Conservation (phyloP, 2,113 vertebrate species). For the Marcusenius ussheri region DNA sequence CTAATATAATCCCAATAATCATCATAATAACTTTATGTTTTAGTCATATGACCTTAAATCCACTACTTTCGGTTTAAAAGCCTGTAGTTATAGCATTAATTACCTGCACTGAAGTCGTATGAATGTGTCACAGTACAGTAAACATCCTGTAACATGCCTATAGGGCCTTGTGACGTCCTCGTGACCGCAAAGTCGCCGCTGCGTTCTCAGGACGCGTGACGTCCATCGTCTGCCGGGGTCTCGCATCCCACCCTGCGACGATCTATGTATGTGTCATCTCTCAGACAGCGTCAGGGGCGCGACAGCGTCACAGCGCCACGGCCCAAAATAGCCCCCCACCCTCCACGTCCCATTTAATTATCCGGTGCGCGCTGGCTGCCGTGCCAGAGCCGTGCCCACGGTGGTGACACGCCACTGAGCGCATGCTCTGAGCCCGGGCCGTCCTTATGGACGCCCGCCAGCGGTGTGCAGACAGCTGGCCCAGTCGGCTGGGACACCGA, state of each 20-base stretch:
- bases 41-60: background rate
- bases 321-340: constrained; percentile 14
- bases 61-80: background rate
- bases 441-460: background rate
- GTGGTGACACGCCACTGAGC: background rate
- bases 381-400: background rate
- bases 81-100: background rate
- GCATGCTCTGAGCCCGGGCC: background rate
- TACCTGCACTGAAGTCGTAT: background rate
- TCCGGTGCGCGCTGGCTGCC: background rate
- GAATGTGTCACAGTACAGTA: background rate
- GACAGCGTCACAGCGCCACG: background rate
- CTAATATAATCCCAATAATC: background rate
- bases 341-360: background rate
- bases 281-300: background rate
- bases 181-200: background rate
- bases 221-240: background rate
- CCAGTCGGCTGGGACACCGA: background rate
- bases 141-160: background rate
- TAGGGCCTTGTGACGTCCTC: no score
- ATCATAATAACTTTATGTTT: background rate
- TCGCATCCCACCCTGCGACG: background rate
- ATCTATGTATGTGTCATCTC: background rate
- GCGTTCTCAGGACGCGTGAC: background rate
- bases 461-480: background rate